These are phyloP conservation scores for Clusia tigrina DNA, from an alignment of 2,888 invertebrate species.

Conservation along the genomic window DNA sequence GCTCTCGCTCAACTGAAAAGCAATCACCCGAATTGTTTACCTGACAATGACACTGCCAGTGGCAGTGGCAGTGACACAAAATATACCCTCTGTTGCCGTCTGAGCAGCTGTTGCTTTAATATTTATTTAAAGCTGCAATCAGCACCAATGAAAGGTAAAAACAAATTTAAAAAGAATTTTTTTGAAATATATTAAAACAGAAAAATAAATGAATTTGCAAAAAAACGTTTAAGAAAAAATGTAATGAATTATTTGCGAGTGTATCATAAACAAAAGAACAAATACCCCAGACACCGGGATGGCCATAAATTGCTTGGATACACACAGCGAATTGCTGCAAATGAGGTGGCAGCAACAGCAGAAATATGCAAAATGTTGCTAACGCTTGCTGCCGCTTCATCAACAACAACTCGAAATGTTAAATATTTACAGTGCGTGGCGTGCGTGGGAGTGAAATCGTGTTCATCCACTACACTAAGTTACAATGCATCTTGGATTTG, in stretches of 20 bases:
- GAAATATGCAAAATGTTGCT: no score
- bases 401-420: conserved; percentile 1
- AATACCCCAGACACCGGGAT: neutral
- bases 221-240: neutral
- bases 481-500: no score
- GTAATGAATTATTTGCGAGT: conserved; percentile 11
- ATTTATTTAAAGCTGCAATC: conserved; percentile 8
- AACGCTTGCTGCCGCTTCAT: neutral
- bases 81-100: neutral
- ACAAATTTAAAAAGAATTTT: no score
- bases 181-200: no score
- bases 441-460: neutral
- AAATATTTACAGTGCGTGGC: neutral
- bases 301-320: neutral
- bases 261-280: neutral
- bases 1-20: neutral
- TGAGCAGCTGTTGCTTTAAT: neutral
- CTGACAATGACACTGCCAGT: conserved; percentile 18
- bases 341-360: conserved; percentile 8
- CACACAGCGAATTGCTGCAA: neutral
- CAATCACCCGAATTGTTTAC: conserved; percentile 14
- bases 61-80: neutral
- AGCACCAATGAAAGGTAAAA: neutral
- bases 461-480: no score
- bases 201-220: neutral